Base-by-base conservation (phyloP, 2,113 vertebrate genomes). In the Sitta europaea region DNA sequence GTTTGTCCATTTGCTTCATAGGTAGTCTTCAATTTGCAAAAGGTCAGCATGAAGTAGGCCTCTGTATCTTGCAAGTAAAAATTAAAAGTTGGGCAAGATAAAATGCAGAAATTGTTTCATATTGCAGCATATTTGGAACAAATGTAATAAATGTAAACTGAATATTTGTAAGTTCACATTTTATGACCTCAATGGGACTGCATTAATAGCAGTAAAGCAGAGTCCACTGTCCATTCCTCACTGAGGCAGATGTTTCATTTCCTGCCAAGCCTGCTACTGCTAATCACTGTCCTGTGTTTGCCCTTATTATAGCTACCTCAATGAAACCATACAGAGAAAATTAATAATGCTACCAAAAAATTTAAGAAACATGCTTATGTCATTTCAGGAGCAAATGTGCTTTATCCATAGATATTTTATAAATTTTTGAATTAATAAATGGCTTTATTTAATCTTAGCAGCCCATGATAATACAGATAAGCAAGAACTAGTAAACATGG, bases 191-290 rank as follows among this genome's bases (percentile, higher is more conserved):
- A 66, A 6, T 90, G 51, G 90, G 31, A 62, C 14, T 86, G 50
- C 21, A 92, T 95, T 91, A 90, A 91, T 61, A 92, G 28, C 58
- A 67, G 80, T 90, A 83, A 96, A 96, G 68, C 62, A 91, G 81
- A 96, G 35, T 65, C 14, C 51, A 57, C 33, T 79, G 33, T 40
- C 65, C 77, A 22, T 73, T 94, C 10, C 47, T 40, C 22, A 23
- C 62, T 54, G n/a, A 53, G 22, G 29, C 65, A 94, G 18, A 75
- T 74, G 15, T 86, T 92, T 80, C 25, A 75, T 90, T 93, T 92
- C 50, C 79, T 91, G 57, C 11, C 58, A 77, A 63, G 55, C 21
- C 55, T 72, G 27, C 11, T 66, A 31, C 38, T 92, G 50, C 36
- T 94, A 92, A 86, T 92, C 88, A 84, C 13, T 85, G 28, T 75